phyloP scores from a whole-genome alignment of 2,113 vertebrate species.

The Malurus melanocephalus region DNA sequence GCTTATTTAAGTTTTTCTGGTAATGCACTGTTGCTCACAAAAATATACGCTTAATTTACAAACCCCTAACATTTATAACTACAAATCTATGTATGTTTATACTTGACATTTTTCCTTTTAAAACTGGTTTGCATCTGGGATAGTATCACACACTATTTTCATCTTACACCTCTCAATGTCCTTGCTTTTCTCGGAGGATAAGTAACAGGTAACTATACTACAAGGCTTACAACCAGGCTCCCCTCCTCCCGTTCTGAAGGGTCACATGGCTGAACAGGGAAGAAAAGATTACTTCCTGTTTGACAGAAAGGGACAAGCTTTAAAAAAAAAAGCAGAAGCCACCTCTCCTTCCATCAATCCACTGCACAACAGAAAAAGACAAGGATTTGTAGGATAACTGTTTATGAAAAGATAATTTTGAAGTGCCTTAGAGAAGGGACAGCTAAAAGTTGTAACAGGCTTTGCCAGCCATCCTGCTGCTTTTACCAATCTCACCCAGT shows the following conservation, averaged over 20 bases:
- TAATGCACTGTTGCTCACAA: neutral
- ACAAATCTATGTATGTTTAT: neutral
- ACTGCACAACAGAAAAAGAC: neutral
- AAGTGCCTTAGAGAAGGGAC: neutral
- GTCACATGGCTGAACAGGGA: neutral
- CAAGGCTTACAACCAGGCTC: neutral
- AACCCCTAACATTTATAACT: neutral
- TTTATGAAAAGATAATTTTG: neutral
- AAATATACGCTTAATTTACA: neutral
- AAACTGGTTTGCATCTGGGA: neutral
- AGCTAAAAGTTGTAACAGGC: rapidly evolving
- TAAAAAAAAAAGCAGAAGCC: neutral
- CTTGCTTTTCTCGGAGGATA: neutral
- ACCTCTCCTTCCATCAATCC: neutral
- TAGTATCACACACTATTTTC: neutral
- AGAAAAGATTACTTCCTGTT: neutral
- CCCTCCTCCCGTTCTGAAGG: neutral
- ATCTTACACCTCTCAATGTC: neutral
- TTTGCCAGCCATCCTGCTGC: no score
- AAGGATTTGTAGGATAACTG: neutral
- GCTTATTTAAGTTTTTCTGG: neutral
- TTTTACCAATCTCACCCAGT: neutral
- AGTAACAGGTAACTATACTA: neutral
- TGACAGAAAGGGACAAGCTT: neutral
- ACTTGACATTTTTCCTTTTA: neutral